Evolutionary conservation across 2,797 vertebrate genomes (phyloP).

Genomic region (Tauraco hartlaubi): DNA sequence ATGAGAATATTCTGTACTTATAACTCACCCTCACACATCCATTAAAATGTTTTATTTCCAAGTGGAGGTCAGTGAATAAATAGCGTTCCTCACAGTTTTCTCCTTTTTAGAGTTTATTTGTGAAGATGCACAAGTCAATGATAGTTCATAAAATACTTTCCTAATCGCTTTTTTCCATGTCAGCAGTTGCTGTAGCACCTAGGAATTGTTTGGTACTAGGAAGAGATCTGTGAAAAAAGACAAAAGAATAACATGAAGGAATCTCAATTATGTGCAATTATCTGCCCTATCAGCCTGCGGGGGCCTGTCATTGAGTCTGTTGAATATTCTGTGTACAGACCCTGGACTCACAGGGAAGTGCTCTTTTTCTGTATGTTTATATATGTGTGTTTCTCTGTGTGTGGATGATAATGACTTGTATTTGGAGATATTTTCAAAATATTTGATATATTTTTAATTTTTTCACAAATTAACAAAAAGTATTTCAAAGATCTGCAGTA

Average conservation of each 20-base stretch:
- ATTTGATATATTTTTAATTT: background rate
- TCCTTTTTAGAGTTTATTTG: background rate
- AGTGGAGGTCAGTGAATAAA: background rate
- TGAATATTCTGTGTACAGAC: background rate
- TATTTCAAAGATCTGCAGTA: background rate
- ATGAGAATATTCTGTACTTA: background rate
- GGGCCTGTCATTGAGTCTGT: background rate
- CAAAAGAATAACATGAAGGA: background rate
- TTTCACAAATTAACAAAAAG: background rate
- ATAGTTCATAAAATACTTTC: background rate
- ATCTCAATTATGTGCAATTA: background rate
- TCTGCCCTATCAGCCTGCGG: background rate
- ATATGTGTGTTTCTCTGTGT: accelerated
- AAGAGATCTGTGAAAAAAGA: background rate
- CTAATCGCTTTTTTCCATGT: background rate
- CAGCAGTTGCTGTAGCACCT: background rate
- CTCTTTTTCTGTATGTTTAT: background rate
- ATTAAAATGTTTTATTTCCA: background rate
- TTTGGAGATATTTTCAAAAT: background rate
- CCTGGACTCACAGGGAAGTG: background rate
- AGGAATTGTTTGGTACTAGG: background rate
- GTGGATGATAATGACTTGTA: background rate
- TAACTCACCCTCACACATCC: background rate
- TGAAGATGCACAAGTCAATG: background rate
- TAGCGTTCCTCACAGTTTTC: background rate